Evolutionary conservation across 2,888 invertebrate species (phyloP).

Genomic region (Tiliacea aurago): DNA sequence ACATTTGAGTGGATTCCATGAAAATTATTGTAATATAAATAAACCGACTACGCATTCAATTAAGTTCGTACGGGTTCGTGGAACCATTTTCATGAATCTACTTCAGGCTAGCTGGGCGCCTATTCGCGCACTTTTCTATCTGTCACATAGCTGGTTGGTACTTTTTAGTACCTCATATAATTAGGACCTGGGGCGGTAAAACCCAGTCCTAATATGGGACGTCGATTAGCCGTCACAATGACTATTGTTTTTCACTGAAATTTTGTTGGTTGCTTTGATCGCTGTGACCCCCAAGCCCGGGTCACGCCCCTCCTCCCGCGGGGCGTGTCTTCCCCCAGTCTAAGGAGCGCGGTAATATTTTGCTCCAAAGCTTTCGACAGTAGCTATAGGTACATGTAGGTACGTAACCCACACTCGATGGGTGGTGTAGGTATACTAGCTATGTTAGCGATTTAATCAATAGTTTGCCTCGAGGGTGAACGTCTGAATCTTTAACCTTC

Average conservation of each 20-base stretch:
- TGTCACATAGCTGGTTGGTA: not conserved
- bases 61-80: not conserved
- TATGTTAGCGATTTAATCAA: constrained; percentile 54
- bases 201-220: constrained; percentile 28
- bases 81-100: not conserved
- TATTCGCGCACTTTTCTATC: not conserved
- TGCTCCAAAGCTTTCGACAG: constrained; percentile 73
- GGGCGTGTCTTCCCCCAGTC: constrained; percentile 80
- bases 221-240: constrained; percentile 75
- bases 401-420: constrained; percentile 46
- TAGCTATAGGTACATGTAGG: constrained; percentile 61
- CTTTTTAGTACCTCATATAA: not conserved
- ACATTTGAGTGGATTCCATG: no score
- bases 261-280: constrained; percentile 79
- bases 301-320: constrained; percentile 74
- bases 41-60: not conserved
- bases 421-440: constrained; percentile 32
- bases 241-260: constrained; percentile 76
- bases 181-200: no score
- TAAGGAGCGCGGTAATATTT: constrained; percentile 79
- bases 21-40: not conserved
- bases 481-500: constrained; percentile 35
- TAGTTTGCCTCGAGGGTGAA: constrained; percentile 55
- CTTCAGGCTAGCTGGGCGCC: not conserved
- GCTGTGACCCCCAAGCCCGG: constrained; percentile 77